Conservation (phyloP, 1,140 invertebrate species). For the Scaptomyza montana region DNA sequence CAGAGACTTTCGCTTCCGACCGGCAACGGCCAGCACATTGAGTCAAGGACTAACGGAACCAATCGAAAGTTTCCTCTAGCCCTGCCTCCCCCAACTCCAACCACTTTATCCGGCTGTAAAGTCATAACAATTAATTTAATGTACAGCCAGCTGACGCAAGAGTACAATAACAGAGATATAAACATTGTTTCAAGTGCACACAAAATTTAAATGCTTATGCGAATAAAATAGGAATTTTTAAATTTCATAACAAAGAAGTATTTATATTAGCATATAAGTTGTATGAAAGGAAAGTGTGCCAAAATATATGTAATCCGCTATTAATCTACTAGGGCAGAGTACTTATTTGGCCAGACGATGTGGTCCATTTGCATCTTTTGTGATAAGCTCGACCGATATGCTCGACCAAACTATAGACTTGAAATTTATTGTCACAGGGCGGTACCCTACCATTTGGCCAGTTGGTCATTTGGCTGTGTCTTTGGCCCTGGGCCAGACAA, state of each 20-base stretch:
- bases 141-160: slow-evolving; percentile 40
- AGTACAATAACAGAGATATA: slow-evolving; percentile 9
- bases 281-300: not conserved
- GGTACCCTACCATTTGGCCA: slow-evolving; percentile 33
- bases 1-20: slow-evolving; percentile 30
- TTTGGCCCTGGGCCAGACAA: slow-evolving; percentile 9
- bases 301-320: not conserved
- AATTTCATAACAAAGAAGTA: not conserved
- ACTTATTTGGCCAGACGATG: slow-evolving; percentile 15
- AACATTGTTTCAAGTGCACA: not conserved
- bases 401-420: slow-evolving; percentile 26
- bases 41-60: slow-evolving; percentile 20
- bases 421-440: slow-evolving; percentile 55
- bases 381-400: slow-evolving; percentile 23
- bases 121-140: slow-evolving; percentile 53
- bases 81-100: not conserved
- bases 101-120: slow-evolving; percentile 21
- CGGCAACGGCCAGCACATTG: slow-evolving; percentile 28
- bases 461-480: slow-evolving; percentile 26
- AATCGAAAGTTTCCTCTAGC: slow-evolving; percentile 22
- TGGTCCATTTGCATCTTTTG: slow-evolving; percentile 1
- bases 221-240: slow-evolving; percentile 10
- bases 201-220: no score
- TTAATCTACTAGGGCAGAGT: slow-evolving; percentile 4
- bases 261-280: not conserved